Evolutionary conservation across 2,797 vertebrate species (phyloP).

Genomic region (Trichosurus vulpecula): DNA sequence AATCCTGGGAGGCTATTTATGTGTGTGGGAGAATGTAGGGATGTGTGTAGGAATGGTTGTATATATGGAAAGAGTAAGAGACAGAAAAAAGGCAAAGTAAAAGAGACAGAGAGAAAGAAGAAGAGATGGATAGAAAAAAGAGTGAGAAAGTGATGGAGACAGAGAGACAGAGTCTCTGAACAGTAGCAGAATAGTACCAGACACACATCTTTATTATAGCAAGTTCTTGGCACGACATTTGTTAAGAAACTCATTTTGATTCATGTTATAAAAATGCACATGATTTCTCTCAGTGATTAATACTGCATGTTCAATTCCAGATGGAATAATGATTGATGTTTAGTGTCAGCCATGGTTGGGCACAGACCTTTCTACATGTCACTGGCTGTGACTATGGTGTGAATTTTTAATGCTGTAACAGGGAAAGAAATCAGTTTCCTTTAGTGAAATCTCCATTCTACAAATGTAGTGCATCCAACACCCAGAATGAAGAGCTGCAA

Average conservation of each 20-base stretch:
- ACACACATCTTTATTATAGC: neutral
- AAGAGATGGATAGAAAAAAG: neutral
- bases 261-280: neutral
- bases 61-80: neutral
- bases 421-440: constrained; percentile 11
- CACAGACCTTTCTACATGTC: neutral
- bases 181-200: neutral
- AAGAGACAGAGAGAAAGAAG: neutral
- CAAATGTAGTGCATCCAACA: neutral
- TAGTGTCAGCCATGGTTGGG: constrained; percentile 1
- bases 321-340: constrained; percentile 55
- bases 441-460: constrained; percentile 30
- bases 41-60: neutral
- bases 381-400: constrained; percentile 24
- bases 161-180: neutral
- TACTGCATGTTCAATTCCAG: neutral
- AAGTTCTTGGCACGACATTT: constrained; percentile 27
- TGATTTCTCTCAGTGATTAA: constrained; percentile 25
- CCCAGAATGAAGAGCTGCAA: neutral
- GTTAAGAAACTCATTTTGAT: constrained; percentile 48
- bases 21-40: neutral
- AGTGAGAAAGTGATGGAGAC: neutral
- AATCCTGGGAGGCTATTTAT: neutral
- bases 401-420: constrained; percentile 10
- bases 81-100: neutral